Evolutionary conservation across 2,113 vertebrate genomes (phyloP), one percentile per base, ranked within the genome.

Genomic region (Pelecanoides urinatrix): DNA sequence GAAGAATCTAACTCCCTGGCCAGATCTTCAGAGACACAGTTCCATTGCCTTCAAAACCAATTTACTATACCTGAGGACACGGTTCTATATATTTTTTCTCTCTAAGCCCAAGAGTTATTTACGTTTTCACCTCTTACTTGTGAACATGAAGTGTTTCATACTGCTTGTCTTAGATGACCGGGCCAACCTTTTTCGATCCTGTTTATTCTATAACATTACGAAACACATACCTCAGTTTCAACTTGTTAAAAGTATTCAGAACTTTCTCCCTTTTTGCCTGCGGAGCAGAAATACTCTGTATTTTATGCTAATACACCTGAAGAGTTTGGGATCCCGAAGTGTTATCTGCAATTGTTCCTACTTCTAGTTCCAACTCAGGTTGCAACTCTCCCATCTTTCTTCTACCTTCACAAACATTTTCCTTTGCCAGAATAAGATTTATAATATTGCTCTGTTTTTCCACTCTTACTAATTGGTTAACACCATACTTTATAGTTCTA

Each of bases 381-480:
- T 70, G 23, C 44, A 91, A 86, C 14, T 61, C 18, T 74, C 29
- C 10, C 3, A 10, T 63, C 17, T 59, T 82, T 89, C 71, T 82
- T 47, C 34, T 76, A 47, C 47, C 40, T 59, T 72, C 49, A 73
- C 40, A 83, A 67, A 68, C 3, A 44, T 70, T 73, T 94, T 59
- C 53, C 14, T 86, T 76, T 80, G 34, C 52, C 77, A 92, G 88
- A 90, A 52, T 30, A 92, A 74, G 81, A 92, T 45, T 93, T 88
- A 45, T 40, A 83, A 71, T 77, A 83, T 68, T 56, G 27, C 30
- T 85, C 55, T 93, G n/a, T 5, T 83, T 90, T 86, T 62, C 40
- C 53, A 38, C 59, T 81, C 50, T 88, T 88, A 62, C 55, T 92
- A 86, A 96, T 95, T 79, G 82, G 65, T 88, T 94, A 93, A 91